Conservation (phyloP, 2,113 vertebrate species). For the Micronycteris hirsuta region DNA sequence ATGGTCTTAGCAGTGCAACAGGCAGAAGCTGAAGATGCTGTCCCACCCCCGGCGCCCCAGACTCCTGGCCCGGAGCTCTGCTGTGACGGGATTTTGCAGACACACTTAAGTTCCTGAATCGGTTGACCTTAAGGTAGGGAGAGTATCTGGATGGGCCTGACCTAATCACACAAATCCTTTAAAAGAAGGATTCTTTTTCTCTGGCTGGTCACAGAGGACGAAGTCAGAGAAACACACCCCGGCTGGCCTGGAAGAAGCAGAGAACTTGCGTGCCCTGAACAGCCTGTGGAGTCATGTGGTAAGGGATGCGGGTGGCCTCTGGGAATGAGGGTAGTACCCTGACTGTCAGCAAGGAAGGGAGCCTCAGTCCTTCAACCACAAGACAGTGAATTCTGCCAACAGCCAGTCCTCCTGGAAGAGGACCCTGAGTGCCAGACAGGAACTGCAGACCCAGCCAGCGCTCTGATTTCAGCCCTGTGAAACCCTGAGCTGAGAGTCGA, state of each 20-base stretch:
- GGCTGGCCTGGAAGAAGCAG: background rate
- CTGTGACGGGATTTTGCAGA: background rate
- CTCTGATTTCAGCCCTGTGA: background rate
- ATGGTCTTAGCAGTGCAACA: too few species aligned
- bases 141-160: background rate
- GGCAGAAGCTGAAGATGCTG: background rate
- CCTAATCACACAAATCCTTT: background rate
- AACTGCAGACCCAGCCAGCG: background rate
- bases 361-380: background rate
- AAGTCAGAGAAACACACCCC: background rate
- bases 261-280: background rate
- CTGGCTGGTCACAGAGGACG: background rate
- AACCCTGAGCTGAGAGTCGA: background rate
- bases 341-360: background rate
- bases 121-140: background rate
- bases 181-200: background rate
- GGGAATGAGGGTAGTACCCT: background rate
- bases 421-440: background rate
- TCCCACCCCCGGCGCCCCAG: rapidly evolving
- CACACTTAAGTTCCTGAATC: background rate
- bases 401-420: background rate
- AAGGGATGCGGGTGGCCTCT: background rate
- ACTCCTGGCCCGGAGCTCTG: background rate
- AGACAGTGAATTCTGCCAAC: background rate
- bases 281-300: background rate